Percentiles rank a stretch among this genome's conserved stretches.
Conservation (phyloP, 2,113 vertebrate genomes). For the Cyprinus carpio region DNA sequence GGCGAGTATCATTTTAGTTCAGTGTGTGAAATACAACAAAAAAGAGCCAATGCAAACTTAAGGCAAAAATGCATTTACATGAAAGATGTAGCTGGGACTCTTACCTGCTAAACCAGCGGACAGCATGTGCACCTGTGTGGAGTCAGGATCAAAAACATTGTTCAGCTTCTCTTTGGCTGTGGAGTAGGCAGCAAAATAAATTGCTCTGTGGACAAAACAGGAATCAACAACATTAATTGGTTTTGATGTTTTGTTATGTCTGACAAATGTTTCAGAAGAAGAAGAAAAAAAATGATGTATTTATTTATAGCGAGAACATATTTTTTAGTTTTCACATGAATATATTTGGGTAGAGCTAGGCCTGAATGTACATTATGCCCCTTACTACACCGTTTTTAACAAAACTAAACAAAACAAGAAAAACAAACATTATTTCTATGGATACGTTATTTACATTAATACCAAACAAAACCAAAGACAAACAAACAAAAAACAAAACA, state of each 20-base stretch:
- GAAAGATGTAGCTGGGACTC: constrained; percentile 49
- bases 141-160: constrained; percentile 88
- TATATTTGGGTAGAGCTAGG: neutral
- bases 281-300: neutral
- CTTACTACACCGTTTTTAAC: neutral
- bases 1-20: constrained; percentile 53
- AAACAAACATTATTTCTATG: neutral
- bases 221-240: neutral
- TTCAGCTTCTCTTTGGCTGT: constrained; percentile 94
- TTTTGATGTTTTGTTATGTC: neutral
- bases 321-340: neutral
- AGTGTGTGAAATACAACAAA: constrained; percentile 51
- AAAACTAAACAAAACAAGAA: neutral
- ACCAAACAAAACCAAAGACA: neutral
- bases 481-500: no score
- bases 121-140: constrained; percentile 95
- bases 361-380: neutral
- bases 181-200: constrained; percentile 98
- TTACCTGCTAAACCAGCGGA: constrained; percentile 98
- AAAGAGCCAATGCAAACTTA: constrained; percentile 43
- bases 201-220: constrained; percentile 79
- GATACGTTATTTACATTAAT: no score
- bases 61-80: constrained; percentile 37
- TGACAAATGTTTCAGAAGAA: neutral
- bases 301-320: neutral